phyloP scores from a whole-genome alignment of 2,888 invertebrate species.

The Lymantria monacha region DNA sequence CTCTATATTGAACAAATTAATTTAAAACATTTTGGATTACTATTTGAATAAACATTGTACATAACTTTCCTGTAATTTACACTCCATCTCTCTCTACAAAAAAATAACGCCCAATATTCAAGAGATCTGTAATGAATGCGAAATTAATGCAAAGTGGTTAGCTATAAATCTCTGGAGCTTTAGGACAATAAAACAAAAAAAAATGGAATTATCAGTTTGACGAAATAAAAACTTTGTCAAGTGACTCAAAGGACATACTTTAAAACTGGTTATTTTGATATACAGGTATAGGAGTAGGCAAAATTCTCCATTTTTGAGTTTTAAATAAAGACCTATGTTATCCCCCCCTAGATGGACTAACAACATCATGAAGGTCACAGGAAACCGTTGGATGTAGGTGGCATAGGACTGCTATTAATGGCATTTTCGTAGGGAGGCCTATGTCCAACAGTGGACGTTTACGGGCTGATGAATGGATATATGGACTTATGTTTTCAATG shows the following conservation, averaged over 20 bases:
- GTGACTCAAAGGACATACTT: conserved; percentile 60
- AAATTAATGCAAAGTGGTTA: conserved; percentile 77
- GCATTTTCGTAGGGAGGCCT: no score
- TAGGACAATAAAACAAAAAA: conserved; percentile 77
- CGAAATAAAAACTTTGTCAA: conserved; percentile 77
- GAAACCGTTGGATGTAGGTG: no score
- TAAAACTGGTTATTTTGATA: conserved; percentile 38
- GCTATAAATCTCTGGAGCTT: conserved; percentile 74
- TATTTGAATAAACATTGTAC: conserved; percentile 35
- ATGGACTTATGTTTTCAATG: no score
- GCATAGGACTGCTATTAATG: no score
- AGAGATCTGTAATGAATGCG: conserved; percentile 73
- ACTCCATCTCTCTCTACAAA: conserved; percentile 51
- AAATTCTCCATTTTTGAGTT: no score
- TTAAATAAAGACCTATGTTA: no score
- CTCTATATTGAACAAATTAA: conserved; percentile 27
- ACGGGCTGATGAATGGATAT: no score
- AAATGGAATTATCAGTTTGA: conserved; percentile 76
- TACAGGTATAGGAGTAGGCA: no score
- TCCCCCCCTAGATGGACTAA: no score
- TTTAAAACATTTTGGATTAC: conserved; percentile 31
- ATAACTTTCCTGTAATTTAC: conserved; percentile 52
- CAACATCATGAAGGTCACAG: no score
- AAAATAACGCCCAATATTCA: conserved; percentile 59
- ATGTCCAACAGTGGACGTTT: no score